Evolutionary conservation across 2,888 invertebrate genomes (phyloP).

Genomic region (Chrysotoxum bicinctum): DNA sequence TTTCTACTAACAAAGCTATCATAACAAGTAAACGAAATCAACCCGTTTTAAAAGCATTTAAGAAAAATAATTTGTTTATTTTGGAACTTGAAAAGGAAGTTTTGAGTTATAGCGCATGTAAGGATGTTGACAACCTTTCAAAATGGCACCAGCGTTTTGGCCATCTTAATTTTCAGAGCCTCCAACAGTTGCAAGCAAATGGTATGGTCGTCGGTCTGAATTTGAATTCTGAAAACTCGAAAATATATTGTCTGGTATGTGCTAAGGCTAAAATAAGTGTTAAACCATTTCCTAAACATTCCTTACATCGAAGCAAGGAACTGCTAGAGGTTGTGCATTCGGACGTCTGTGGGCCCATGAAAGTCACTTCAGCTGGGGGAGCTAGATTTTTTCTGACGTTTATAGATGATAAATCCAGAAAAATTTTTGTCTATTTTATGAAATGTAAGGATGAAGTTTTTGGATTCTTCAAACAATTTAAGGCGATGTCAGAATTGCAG

Average conservation of each 20-base stretch:
- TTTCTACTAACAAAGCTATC: background rate
- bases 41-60: background rate
- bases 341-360: constrained; percentile 46
- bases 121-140: background rate
- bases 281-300: constrained; percentile 25
- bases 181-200: background rate
- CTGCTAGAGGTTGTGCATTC: constrained; percentile 27
- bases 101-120: background rate
- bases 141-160: background rate
- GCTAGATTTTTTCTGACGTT: constrained; percentile 25
- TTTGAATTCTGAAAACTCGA: background rate
- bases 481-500: constrained; percentile 6
- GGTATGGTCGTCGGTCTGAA: background rate
- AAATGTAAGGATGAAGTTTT: constrained; percentile 64
- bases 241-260: constrained; percentile 12
- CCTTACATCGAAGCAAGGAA: background rate
- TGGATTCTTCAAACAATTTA: constrained; percentile 19
- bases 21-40: background rate
- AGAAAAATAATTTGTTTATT: background rate
- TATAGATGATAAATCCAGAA: background rate
- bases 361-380: constrained; percentile 7
- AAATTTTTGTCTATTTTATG: background rate
- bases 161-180: constrained; percentile 2
- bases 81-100: background rate
- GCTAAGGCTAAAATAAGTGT: constrained; percentile 30